Evolutionary conservation across 1,140 invertebrate genomes (phyloP).

Genomic region (Probaryconus sp.): DNA sequence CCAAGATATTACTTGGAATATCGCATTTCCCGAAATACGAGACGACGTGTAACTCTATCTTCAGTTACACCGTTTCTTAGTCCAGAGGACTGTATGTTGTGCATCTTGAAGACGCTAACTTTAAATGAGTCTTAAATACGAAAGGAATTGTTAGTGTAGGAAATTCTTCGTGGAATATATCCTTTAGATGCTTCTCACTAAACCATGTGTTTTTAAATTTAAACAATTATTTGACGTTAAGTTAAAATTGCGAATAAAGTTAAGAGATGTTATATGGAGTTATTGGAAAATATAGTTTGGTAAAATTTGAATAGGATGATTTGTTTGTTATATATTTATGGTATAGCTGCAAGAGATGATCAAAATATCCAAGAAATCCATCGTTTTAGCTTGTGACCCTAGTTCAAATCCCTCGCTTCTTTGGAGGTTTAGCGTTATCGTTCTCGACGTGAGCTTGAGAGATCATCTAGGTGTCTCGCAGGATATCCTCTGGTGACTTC

Average conservation of each 20-base stretch:
- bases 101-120: constrained; percentile 30
- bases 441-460: constrained; percentile 51
- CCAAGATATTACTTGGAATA: constrained; percentile 64
- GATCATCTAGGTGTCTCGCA: constrained; percentile 62
- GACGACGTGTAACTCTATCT: constrained; percentile 59
- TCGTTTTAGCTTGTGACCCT: constrained; percentile 4
- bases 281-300: too few species aligned
- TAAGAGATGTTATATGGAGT: too few species aligned
- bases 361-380: constrained; percentile 10
- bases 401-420: constrained; percentile 36
- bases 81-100: constrained; percentile 21
- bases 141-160: constrained; percentile 50
- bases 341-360: too few species aligned
- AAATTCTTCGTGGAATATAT: constrained; percentile 41
- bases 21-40: constrained; percentile 51
- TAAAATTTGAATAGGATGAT: too few species aligned
- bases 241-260: too few species aligned
- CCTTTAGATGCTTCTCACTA: too few species aligned
- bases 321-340: too few species aligned
- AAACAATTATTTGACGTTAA: too few species aligned
- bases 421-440: constrained; percentile 64
- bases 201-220: too few species aligned
- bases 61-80: constrained; percentile 49
- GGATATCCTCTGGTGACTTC: constrained; percentile 50
- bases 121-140: constrained; percentile 52